phyloP scores from a whole-genome alignment of 2,797 vertebrate species.

The Mastacembelus armatus region DNA sequence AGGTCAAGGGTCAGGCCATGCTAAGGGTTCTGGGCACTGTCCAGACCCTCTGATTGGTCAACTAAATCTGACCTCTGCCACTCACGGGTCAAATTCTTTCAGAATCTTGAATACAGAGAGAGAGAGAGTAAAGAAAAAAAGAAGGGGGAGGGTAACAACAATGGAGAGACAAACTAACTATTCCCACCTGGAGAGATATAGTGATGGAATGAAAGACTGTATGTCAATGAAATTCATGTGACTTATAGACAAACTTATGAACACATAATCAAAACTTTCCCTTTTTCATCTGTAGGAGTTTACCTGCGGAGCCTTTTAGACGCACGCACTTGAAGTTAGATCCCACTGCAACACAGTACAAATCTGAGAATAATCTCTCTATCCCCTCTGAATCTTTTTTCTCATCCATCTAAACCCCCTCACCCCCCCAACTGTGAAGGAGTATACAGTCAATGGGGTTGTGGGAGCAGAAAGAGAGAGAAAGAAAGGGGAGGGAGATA shows the following conservation, averaged over 20 bases:
- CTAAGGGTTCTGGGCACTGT: conserved; percentile 87
- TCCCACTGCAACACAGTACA: conserved; percentile 17
- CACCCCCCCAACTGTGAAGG: conserved; percentile 65
- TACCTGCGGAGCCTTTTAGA: conserved; percentile 18
- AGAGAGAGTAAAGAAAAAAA: conserved; percentile 77
- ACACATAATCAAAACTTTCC: conserved; percentile 9
- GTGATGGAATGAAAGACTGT: conserved; percentile 84
- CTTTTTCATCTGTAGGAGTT: conserved; percentile 8
- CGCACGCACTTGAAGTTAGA: conserved; percentile 31
- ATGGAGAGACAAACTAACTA: conserved; percentile 84
- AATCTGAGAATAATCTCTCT: conserved; percentile 46
- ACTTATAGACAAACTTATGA: conserved; percentile 48
- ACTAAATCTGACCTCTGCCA: conserved; percentile 83
- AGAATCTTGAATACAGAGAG: conserved; percentile 84
- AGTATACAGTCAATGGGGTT: conserved; percentile 82
- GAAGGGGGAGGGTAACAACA: conserved; percentile 79
- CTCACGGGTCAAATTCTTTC: conserved; percentile 88
- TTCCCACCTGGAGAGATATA: conserved; percentile 81
- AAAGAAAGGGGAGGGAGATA: conserved; percentile 67
- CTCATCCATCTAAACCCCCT: conserved; percentile 70
- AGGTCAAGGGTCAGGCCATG: conserved; percentile 84
- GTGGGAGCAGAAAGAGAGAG: conserved; percentile 55
- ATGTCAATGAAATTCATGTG: conserved; percentile 63
- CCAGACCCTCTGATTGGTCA: conserved; percentile 86
- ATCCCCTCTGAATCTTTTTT: conserved; percentile 48